Conservation (phyloP, 2,113 vertebrate species). For the Dicentrarchus labrax region DNA sequence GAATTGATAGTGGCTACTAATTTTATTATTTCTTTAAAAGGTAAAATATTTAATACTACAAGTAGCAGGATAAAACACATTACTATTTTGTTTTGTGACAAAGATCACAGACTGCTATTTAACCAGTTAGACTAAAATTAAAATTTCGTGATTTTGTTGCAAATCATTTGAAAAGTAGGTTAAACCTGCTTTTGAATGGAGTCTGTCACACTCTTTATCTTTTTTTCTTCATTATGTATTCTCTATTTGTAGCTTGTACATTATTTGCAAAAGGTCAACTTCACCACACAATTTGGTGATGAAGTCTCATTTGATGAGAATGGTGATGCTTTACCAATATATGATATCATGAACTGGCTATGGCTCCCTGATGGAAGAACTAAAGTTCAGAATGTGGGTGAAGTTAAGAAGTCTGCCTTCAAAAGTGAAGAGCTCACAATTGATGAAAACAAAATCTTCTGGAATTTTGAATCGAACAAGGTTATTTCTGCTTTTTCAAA, state of each 20-base stretch:
- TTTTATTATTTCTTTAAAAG: not conserved
- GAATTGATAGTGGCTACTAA: too few relatives aligned
- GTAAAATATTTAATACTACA: not conserved
- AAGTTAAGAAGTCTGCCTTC: slow-evolving; percentile 53
- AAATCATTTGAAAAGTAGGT: too few relatives aligned
- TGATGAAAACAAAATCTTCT: slow-evolving; percentile 65
- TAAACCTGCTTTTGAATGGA: too few relatives aligned
- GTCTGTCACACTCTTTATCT: too few relatives aligned
- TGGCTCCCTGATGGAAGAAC: not conserved
- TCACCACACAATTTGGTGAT: slow-evolving; percentile 78
- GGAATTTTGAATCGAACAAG: slow-evolving; percentile 52
- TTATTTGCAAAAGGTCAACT: slow-evolving; percentile 78
- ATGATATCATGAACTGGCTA: slow-evolving; percentile 75
- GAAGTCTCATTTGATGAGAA: not conserved
- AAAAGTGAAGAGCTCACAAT: slow-evolving; percentile 65
- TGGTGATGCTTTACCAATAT: too few relatives aligned
- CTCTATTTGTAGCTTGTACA: slow-evolving; percentile 64
- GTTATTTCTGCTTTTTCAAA: slow-evolving; percentile 41
- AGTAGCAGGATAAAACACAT: too few relatives aligned
- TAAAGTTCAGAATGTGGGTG: too few relatives aligned
- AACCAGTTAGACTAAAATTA: not conserved
- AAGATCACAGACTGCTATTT: too few relatives aligned
- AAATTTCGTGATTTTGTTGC: too few relatives aligned
- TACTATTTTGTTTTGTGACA: too few relatives aligned
- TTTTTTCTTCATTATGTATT: too few relatives aligned